phyloP scores from a whole-genome alignment of 2,888 invertebrate genomes.

The Gymnosoma rotundatum region DNA sequence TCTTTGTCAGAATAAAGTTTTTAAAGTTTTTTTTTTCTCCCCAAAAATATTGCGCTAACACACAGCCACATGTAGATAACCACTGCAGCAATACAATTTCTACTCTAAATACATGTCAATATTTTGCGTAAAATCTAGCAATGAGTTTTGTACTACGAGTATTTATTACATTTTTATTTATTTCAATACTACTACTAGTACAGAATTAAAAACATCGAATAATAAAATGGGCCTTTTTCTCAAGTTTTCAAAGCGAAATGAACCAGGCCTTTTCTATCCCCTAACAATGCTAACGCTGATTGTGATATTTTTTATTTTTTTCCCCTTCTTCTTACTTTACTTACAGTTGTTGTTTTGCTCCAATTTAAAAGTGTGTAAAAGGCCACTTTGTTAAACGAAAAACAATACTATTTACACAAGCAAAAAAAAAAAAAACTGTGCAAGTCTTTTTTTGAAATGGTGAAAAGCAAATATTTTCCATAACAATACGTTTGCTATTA shows the following conservation, averaged over 20 bases:
- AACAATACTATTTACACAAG: neutral
- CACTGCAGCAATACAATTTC: neutral
- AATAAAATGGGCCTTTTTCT: no score
- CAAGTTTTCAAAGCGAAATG: no score
- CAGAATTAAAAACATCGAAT: no score
- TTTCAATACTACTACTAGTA: no score
- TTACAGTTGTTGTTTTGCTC: neutral
- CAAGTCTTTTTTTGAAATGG: neutral
- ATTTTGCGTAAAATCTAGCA: no score
- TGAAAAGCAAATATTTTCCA: neutral
- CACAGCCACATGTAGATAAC: neutral
- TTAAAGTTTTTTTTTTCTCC: no score
- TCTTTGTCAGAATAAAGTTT: no score
- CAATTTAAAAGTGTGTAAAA: slow-evolving; percentile 18
- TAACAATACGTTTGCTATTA: neutral
- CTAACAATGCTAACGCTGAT: neutral
- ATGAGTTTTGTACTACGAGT: no score
- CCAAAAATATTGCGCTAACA: neutral
- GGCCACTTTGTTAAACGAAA: neutral
- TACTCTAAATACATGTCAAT: no score
- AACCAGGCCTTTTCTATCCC: no score
- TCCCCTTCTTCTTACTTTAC: slow-evolving; percentile 1
- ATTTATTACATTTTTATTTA: no score
- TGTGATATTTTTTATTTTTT: neutral
- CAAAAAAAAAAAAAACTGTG: neutral